phyloP scores from a whole-genome alignment of 2,797 vertebrate genomes.

The Syncerus caffer region DNA sequence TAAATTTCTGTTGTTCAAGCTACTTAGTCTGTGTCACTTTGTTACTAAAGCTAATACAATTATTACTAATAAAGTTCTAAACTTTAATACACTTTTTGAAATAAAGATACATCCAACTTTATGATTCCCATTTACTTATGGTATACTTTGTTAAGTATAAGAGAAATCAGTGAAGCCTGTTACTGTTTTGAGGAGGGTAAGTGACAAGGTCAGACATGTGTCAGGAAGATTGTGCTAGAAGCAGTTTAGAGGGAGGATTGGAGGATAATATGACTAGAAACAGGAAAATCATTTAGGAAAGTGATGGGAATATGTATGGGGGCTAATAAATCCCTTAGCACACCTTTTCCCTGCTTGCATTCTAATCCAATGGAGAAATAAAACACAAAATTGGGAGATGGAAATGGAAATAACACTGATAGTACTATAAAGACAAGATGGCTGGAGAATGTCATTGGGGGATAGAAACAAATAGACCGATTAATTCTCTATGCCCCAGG shows the following conservation, averaged over 20 bases:
- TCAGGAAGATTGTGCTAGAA: neutral
- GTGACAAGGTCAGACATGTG: neutral
- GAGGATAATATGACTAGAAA: neutral
- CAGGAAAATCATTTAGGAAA: neutral
- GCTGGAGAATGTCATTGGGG: neutral
- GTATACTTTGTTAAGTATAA: neutral
- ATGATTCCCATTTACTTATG: neutral
- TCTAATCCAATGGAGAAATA: constrained; percentile 48
- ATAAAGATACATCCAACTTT: neutral
- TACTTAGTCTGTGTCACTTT: neutral
- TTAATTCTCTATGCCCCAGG: neutral
- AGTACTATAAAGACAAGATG: neutral
- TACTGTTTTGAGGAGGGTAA: neutral
- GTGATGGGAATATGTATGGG: neutral
- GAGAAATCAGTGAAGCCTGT: neutral
- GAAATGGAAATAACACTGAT: neutral
- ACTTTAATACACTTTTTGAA: neutral
- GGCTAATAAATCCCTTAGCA: neutral
- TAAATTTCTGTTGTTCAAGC: neutral
- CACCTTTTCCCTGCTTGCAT: neutral
- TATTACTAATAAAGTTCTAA: neutral
- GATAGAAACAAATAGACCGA: neutral
- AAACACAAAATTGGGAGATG: neutral
- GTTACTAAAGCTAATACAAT: neutral
- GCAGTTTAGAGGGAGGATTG: neutral